A percentile compares a stretch with the other conserved stretches of the same genome.
Conservation (phyloP, 2,888 invertebrate genomes). For the Blomia tropicalis region DNA sequence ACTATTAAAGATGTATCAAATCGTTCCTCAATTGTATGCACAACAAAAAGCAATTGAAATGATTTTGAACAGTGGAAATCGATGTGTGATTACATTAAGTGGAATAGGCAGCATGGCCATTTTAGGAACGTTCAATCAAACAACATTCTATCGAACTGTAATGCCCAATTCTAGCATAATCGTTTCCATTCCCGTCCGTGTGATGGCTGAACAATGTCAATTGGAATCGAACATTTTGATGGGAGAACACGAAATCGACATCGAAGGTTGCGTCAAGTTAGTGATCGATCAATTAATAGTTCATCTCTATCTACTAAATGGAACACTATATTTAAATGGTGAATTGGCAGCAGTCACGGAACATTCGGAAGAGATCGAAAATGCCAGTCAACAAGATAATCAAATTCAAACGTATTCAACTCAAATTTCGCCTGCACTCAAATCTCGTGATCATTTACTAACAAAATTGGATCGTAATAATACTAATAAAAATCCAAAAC, state of each 20-base stretch:
- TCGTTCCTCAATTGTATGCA: background rate
- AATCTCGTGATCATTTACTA: background rate
- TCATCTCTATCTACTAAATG: background rate
- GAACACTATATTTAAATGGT: background rate
- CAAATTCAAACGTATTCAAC: background rate
- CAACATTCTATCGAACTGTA: background rate
- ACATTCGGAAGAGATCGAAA: background rate
- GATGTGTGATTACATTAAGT: background rate
- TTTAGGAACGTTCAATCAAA: background rate
- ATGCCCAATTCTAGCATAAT: background rate
- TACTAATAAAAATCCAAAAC: background rate
- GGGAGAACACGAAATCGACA: background rate
- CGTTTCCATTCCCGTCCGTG: background rate
- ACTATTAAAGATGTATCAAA: background rate
- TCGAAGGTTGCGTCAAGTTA: background rate
- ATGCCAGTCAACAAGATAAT: background rate
- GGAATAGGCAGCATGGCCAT: background rate
- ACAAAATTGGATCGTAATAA: background rate
- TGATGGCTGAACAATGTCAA: background rate
- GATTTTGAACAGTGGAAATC: background rate
- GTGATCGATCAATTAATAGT: background rate
- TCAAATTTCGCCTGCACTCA: background rate
- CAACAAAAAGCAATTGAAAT: background rate
- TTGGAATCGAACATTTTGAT: background rate
- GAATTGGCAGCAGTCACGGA: background rate